Evolutionary conservation across 2,888 invertebrate species (phyloP).

Genomic region (Vandiemenella viatica): DNA sequence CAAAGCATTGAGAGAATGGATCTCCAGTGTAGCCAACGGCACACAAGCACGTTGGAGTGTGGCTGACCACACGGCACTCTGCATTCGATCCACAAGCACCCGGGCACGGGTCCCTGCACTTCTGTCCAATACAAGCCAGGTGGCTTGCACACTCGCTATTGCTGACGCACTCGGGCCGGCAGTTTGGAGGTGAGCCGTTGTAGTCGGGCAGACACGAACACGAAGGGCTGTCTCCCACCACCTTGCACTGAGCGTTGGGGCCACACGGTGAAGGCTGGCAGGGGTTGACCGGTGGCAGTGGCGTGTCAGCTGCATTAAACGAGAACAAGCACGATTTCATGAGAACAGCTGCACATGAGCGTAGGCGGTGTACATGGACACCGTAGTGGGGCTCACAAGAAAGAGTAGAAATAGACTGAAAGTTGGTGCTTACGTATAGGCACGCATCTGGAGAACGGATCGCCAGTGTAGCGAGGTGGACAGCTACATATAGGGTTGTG

Average conservation of each 20-base stretch:
- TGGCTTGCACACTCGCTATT: slow-evolving; percentile 31
- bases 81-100: slow-evolving; percentile 33
- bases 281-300: slow-evolving; percentile 33
- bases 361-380: too few relatives aligned
- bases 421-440: slow-evolving; percentile 45
- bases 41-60: slow-evolving; percentile 29
- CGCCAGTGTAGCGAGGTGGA: slow-evolving; percentile 53
- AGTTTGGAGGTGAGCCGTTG: slow-evolving; percentile 48
- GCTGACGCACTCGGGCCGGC: slow-evolving; percentile 30
- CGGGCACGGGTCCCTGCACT: slow-evolving; percentile 45
- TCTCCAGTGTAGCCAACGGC: slow-evolving; percentile 27
- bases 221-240: slow-evolving; percentile 26
- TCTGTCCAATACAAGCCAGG: slow-evolving; percentile 27
- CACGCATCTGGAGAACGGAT: slow-evolving; percentile 61
- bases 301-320: slow-evolving; percentile 5
- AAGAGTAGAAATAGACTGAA: too few relatives aligned
- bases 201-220: slow-evolving; percentile 35
- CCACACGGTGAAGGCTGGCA: slow-evolving; percentile 33
- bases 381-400: too few relatives aligned
- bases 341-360: not conserved
- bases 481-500: slow-evolving; percentile 59
- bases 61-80: slow-evolving; percentile 25
- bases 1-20: slow-evolving; percentile 24
- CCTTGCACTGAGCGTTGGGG: slow-evolving; percentile 24
- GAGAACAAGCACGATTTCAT: not conserved